Evolutionary conservation across 2,113 vertebrate species (phyloP).

Genomic region (Astatoreochromis straeleni): DNA sequence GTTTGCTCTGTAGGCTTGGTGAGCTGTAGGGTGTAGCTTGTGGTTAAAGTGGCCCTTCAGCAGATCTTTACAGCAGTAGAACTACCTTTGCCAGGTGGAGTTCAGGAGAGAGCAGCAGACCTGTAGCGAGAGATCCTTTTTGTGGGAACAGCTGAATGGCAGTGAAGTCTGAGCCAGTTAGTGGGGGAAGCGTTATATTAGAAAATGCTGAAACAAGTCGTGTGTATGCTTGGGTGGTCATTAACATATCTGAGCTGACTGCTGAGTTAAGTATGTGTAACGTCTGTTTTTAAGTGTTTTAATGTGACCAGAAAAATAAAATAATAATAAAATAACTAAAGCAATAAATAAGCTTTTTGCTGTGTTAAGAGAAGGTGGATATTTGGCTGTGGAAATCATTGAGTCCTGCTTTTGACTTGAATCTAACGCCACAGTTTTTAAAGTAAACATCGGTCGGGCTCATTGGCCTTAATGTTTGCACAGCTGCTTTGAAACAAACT

Average conservation of each 20-base stretch:
- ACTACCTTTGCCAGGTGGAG: neutral
- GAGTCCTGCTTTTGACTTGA: neutral
- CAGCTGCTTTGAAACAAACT: neutral
- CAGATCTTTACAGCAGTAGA: neutral
- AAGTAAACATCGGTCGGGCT: neutral
- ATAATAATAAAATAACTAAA: neutral
- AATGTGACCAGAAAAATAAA: neutral
- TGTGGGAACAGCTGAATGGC: neutral
- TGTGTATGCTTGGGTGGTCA: neutral
- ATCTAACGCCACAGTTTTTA: neutral
- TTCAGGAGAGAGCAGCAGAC: neutral
- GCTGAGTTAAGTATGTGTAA: neutral
- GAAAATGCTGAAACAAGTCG: neutral
- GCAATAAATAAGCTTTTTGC: neutral
- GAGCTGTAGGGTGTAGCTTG: neutral
- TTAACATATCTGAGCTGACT: neutral
- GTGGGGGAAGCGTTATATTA: neutral
- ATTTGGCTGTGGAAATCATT: neutral
- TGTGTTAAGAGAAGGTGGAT: neutral
- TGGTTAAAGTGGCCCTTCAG: neutral
- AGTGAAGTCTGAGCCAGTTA: neutral
- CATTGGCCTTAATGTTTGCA: neutral
- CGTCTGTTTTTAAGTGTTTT: neutral
- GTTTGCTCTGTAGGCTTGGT: neutral
- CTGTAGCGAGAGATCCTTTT: rapidly evolving